Evolutionary conservation across 1,140 invertebrate species (phyloP), one percentile per base, ranked within the genome.

Genomic region (Ectropis grisescens): DNA sequence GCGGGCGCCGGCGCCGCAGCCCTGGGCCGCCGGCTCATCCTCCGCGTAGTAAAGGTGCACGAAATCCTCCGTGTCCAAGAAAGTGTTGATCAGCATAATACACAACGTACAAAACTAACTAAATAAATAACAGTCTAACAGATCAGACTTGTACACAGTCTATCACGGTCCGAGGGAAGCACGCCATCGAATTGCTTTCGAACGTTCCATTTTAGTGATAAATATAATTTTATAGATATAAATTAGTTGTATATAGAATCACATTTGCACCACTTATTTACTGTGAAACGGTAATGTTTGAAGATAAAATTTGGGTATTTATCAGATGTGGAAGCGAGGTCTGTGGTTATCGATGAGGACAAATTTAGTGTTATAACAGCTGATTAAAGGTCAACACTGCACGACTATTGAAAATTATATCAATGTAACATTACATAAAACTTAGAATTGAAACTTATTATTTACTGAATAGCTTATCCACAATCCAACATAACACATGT

Each of bases 51-150:
- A 75, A 11, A 81, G 51, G 28, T 81, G 74, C 61, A 81, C 76
- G 64, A 81, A 81, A 59, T 81, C 76, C 58, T 81, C 76, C 57
- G 74, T 79, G 64, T 81, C 76, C 55, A 81, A 59, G 35, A 56
- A 76, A 33, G 76, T 79, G 52, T 79, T 81, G 60, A 81, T 81
- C 67, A 81, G 61, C 76, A 81, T 81, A 67, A 50, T 75, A 64
- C 65, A 55, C 36, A 43, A 27, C 24, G 29, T 53, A 59, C 36
- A 50, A 53, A 61, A 58, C 58, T 56, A 72, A 53, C 50, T n/a
- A 50, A 58, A 56, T 49, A 51, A 56, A 56, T 53, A 58, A 55
- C 58, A 62, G 56, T 74, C 60, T 70, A 68, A 55, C 45, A 47
- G 24, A 59, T 62, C 56, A 68, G 66, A 66, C 64, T 66, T 70